phyloP scores from a whole-genome alignment of 2,797 vertebrate genomes.

The Todus mexicanus region DNA sequence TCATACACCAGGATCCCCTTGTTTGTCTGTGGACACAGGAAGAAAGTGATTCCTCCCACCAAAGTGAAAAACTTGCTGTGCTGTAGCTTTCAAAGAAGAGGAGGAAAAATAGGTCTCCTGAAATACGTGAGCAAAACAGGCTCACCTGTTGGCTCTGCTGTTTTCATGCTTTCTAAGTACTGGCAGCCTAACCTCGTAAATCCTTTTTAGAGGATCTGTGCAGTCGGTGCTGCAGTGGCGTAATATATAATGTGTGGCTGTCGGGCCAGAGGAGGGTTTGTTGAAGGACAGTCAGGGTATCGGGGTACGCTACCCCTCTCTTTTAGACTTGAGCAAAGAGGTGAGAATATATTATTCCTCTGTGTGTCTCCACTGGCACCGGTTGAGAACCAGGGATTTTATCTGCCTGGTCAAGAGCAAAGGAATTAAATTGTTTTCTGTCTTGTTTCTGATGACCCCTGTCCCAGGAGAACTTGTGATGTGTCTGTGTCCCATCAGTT shows the following conservation, averaged over 20 bases:
- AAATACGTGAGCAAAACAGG: neutral
- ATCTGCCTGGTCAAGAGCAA: neutral
- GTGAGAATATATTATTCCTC: neutral
- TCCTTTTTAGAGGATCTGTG: neutral
- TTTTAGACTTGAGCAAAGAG: neutral
- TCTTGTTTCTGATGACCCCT: neutral
- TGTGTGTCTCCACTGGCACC: neutral
- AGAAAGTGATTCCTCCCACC: neutral
- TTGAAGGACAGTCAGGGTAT: rapidly evolving
- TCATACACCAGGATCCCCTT: neutral
- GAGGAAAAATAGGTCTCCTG: neutral
- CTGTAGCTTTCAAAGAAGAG: neutral
- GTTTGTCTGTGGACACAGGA: neutral
- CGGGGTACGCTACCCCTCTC: neutral
- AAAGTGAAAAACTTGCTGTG: neutral
- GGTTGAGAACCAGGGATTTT: neutral
- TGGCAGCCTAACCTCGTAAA: neutral
- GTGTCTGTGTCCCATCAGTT: neutral
- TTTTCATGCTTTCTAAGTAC: neutral
- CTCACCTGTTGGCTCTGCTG: slow-evolving; percentile 49
- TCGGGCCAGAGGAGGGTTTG: neutral
- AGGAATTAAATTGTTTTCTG: neutral
- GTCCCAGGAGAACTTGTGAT: neutral
- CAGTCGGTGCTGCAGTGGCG: neutral
- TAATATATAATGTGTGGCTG: neutral